Conservation (phyloP, 2,797 vertebrate species). For the Florisuga fusca region DNA sequence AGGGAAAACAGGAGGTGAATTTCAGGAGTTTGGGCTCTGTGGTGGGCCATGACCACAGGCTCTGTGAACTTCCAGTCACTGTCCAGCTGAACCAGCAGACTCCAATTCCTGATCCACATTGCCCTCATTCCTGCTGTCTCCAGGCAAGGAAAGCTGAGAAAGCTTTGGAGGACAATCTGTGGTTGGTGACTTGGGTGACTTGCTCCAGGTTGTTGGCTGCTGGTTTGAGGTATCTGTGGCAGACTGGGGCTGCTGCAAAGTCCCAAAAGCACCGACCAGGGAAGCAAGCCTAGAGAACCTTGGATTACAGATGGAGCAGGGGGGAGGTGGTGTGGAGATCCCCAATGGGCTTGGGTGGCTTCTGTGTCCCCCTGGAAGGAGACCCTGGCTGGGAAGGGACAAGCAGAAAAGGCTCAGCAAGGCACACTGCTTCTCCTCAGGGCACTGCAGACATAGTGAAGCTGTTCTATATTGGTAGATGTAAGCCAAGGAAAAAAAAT, state of each 20-base stretch:
- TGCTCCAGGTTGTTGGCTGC: rapidly evolving
- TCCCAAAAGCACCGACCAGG: neutral
- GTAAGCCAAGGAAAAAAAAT: slow-evolving; percentile 37
- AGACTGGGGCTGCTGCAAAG: neutral
- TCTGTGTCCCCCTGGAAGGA: neutral
- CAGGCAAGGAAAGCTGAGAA: neutral
- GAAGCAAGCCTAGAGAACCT: neutral
- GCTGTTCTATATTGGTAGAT: neutral
- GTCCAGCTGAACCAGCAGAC: neutral
- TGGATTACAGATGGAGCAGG: neutral
- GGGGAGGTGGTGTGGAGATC: neutral
- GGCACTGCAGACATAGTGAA: neutral
- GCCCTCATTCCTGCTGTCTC: neutral
- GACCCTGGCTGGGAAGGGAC: neutral
- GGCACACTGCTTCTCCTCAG: neutral
- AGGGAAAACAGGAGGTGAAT: neutral
- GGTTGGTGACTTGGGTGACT: neutral
- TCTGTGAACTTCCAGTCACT: neutral
- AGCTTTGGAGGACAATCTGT: neutral
- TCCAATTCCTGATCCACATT: neutral
- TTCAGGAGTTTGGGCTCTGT: neutral
- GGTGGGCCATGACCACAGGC: neutral
- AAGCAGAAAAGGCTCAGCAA: neutral
- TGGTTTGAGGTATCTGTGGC: neutral
- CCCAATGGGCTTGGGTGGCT: neutral